These are phyloP conservation scores for Tenthredo amoena DNA, from an alignment of 2,888 invertebrate species.

Conservation along the genomic window DNA sequence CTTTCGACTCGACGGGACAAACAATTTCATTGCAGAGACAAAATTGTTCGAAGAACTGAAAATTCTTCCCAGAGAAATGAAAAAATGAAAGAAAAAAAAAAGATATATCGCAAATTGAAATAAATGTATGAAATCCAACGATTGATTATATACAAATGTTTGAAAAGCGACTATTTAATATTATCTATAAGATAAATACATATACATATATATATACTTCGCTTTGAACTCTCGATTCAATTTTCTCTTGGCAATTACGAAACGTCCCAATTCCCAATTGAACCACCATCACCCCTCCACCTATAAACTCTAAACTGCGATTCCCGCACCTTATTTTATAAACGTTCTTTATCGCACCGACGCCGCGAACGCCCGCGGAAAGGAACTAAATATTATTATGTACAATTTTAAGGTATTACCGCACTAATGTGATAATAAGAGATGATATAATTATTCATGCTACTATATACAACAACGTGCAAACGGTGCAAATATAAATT, in stretches of 20 bases:
- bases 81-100: background rate
- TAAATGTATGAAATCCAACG: no score
- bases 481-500: no score
- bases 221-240: background rate
- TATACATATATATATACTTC: background rate
- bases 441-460: no score
- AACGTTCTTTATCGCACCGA: background rate
- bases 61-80: background rate
- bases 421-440: no score
- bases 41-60: background rate
- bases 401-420: no score
- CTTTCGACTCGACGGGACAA: background rate
- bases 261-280: background rate
- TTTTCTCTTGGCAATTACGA: slow-evolving; percentile 5
- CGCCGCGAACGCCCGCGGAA: background rate
- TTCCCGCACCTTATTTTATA: background rate
- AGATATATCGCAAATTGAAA: no score
- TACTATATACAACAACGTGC: no score
- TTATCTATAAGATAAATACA: background rate
- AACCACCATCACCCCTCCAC: background rate
- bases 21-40: background rate
- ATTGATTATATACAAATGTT: no score
- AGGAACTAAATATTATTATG: background rate
- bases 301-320: slow-evolving; percentile 1
- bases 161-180: background rate